Conservation (phyloP, 2,797 vertebrate species). For the Gymnoscopelus microlampas region DNA sequence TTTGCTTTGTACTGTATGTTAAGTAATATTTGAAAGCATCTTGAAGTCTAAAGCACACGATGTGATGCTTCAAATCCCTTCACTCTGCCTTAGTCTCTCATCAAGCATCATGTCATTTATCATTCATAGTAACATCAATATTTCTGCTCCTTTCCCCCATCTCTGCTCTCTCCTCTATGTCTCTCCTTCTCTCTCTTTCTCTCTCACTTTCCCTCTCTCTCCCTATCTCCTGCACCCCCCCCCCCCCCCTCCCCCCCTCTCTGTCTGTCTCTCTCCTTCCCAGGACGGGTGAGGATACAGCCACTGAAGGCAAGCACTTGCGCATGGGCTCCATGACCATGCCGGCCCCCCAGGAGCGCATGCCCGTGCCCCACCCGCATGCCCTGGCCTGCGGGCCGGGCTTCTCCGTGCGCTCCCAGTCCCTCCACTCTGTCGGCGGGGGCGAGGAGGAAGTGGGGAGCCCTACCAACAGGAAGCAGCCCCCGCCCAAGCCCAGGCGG, state of each 20-base stretch:
- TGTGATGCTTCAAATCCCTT: no score
- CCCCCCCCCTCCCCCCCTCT: background rate
- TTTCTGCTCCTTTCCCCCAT: background rate
- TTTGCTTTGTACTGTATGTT: no score
- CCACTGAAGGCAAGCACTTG: slow-evolving; percentile 93
- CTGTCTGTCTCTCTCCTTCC: slow-evolving; percentile 22
- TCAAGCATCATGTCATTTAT: background rate
- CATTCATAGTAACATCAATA: background rate
- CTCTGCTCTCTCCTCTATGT: background rate
- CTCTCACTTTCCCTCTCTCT: background rate
- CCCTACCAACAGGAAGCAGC: slow-evolving; percentile 92
- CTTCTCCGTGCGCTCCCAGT: slow-evolving; percentile 95
- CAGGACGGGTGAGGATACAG: slow-evolving; percentile 93
- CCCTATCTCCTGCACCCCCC: background rate
- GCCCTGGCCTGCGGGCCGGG: slow-evolving; percentile 86
- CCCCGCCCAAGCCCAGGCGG: slow-evolving; percentile 95
- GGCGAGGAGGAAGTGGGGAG: slow-evolving; percentile 91
- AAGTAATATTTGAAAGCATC: no score
- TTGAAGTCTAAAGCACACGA: no score
- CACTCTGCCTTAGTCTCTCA: background rate
- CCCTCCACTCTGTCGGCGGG: slow-evolving; percentile 95
- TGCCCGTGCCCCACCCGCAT: slow-evolving; percentile 81
- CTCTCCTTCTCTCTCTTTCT: background rate
- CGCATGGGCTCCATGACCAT: slow-evolving; percentile 97
- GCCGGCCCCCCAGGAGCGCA: slow-evolving; percentile 92